Base-by-base conservation (phyloP, 1,140 invertebrate genomes). In the Zaprionus gabonicus region DNA sequence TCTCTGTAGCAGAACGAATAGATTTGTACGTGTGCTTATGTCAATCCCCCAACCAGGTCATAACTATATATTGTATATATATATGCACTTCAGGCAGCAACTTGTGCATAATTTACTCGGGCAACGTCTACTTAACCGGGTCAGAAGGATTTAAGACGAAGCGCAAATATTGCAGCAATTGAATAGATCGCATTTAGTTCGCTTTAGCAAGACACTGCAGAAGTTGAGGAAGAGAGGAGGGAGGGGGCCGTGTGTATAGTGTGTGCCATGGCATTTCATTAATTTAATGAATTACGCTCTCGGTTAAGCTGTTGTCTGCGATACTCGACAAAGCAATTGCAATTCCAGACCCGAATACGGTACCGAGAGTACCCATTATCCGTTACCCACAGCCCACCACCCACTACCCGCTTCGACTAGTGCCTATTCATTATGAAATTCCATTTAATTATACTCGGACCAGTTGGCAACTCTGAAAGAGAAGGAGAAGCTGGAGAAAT, bases 211-310 rank as follows among this genome's bases (percentile, higher is more conserved):
- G 53, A 6, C 15, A 56, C 15, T n/a, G 15, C 10, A 13, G 25
- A 10, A 53, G 4, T 25, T 27, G 15, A 5, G 4, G 23, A n/a
- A 20, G 6, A 10, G 6, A 7, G 34, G 34, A 13, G 3, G 12
- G 27, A 12, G 1, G 17, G 15, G 9, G 31, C 3, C 31, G n/a
- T 41, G 25, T 62, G 13, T n/a, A 56, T 20, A 12, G 49, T 20
- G 41, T 70, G 71, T 83, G 77, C 84, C 57, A 12, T 83, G 80
- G 77, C 83, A 80, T 86, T 86, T 80, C 80, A 86, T 86, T 88
- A 88, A 86, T 75, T 83, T 82, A 86, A 86, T 86, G 83, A 87
- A 82, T 87, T 87, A 80, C 72, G 79, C 80, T 84, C 51, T 51
- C 64, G 63, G 64, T 66, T 53, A 79, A 36, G 53, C 15, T 67